A percentile compares a stretch with the other conserved stretches of the same genome.
Evolutionary conservation across 1,140 invertebrate genomes (phyloP).

Genomic region (Dendrolimus punctatus): DNA sequence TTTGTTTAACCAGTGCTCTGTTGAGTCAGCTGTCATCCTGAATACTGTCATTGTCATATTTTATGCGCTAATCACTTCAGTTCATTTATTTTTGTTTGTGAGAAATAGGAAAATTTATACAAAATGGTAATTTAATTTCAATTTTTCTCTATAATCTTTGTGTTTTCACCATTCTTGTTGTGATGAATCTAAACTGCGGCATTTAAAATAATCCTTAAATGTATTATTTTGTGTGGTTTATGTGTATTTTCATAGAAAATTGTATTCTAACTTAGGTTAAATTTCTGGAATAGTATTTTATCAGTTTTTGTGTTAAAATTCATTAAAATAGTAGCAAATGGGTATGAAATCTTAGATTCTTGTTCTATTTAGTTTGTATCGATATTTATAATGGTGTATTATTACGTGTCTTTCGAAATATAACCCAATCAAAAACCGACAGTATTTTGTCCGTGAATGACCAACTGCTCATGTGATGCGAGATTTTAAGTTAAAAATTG

Average conservation of each 20-base stretch:
- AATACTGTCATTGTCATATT: constrained; percentile 15
- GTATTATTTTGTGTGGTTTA: constrained; percentile 20
- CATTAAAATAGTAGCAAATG: constrained; percentile 6
- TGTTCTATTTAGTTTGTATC: neutral
- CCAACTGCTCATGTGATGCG: constrained; percentile 19
- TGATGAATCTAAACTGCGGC: no score
- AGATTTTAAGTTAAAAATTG: constrained; percentile 2
- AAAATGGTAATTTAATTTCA: constrained; percentile 60
- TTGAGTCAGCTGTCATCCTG: constrained; percentile 2
- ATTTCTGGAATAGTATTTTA: constrained; percentile 3
- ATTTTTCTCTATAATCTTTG: constrained; percentile 25
- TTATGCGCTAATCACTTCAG: constrained; percentile 6
- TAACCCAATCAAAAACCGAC: no score
- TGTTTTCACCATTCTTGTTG: no score
- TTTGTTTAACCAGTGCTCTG: no score
- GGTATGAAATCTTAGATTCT: constrained; percentile 9
- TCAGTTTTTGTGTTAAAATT: neutral
- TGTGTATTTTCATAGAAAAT: constrained; percentile 23
- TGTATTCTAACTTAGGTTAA: constrained; percentile 7
- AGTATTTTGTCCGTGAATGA: neutral
- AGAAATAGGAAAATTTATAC: constrained; percentile 18
- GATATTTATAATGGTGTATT: constrained; percentile 7
- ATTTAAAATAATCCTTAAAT: no score
- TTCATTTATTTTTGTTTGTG: constrained; percentile 24
- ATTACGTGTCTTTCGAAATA: neutral